Base-by-base conservation (phyloP, 1,140 invertebrate genomes). In the Magallana ariakensis region DNA sequence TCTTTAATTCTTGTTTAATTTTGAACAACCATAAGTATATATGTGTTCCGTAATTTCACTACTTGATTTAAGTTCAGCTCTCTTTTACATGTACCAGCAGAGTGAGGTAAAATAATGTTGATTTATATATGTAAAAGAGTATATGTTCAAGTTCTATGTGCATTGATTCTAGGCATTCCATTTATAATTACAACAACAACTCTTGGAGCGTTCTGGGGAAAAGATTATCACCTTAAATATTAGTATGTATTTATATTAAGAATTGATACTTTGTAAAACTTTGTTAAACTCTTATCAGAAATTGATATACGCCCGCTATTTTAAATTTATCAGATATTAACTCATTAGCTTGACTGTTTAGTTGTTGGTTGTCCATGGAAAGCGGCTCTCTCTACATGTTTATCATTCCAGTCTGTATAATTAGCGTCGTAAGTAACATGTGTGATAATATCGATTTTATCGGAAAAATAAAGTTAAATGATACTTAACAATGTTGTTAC, bases 311-410 rank as follows among this genome's bases (percentile, higher is more conserved):
- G n/a, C 11, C 5, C 15, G 11, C 19, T 6, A 60, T 0, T 60
- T 0, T n/a, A 16, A 8, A 19, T 62, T 55, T 46, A 60, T 70
- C 26, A 70, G 19, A 53, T 80, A 19, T 22, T 85, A 86, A 13
- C 85, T 0, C 33, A 46, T 46, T 4, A 1, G 33, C 0, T 46
- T 46, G 33, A 0, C 33, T 46, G 33, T 46, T 46, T 46, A 92
- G 91, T 84, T 92, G 91, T 75, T 92, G 91, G 91, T 66, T 92
- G 86, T 87, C 88, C 0, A 33, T 88, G 16, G 16, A 86, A n/a
- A 70, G 84, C 80, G 89, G 89, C 3, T 60, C 90, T 0, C 75
- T 92, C 9, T 92, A 87, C 87, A 87, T 90, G 7, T 91, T 92
- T 88, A 87, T 90, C 15, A 90, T 88, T 10, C 91, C 91, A 46